Evolutionary conservation across 2,797 vertebrate genomes (phyloP).

Genomic region (Gouania willdenowi): DNA sequence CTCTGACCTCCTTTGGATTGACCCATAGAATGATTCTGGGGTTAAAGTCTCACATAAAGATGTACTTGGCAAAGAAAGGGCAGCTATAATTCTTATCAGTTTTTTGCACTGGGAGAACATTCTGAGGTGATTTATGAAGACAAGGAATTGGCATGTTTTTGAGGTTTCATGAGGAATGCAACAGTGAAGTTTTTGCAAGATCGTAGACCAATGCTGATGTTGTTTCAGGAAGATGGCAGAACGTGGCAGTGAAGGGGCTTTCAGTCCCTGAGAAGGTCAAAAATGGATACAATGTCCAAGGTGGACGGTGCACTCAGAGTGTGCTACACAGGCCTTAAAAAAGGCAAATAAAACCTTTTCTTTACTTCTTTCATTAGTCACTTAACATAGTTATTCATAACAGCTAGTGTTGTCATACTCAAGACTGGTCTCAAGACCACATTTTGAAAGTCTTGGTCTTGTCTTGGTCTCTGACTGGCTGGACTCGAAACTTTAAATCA

Average conservation of each 20-base stretch:
- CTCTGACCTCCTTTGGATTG: slow-evolving; percentile 12
- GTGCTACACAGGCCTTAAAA: no score
- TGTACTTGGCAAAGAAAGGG: slow-evolving; percentile 36
- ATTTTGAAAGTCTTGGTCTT: no score
- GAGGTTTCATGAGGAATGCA: slow-evolving; percentile 35
- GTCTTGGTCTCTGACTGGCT: no score
- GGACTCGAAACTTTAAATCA: no score
- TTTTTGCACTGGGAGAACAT: slow-evolving; percentile 18
- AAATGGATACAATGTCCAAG: no score
- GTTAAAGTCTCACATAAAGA: slow-evolving; percentile 48
- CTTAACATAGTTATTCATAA: no score
- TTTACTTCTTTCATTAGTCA: no score
- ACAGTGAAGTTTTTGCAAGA: slow-evolving; percentile 60
- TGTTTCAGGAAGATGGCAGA: slow-evolving; percentile 73
- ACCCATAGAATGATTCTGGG: slow-evolving; percentile 19
- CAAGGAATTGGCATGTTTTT: slow-evolving; percentile 53
- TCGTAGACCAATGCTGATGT: slow-evolving; percentile 52
- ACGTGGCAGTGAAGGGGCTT: slow-evolving; percentile 60
- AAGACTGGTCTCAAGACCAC: no score
- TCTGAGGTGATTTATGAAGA: slow-evolving; percentile 72
- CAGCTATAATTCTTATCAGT: slow-evolving; percentile 51
- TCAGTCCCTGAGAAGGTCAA: slow-evolving; percentile 63
- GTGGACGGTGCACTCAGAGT: no score
- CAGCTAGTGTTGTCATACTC: no score
- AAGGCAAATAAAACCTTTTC: no score